Evolutionary conservation across 2,797 vertebrate species (phyloP), one percentile per base, ranked within the genome.

Genomic region (Peromyscus eremicus): DNA sequence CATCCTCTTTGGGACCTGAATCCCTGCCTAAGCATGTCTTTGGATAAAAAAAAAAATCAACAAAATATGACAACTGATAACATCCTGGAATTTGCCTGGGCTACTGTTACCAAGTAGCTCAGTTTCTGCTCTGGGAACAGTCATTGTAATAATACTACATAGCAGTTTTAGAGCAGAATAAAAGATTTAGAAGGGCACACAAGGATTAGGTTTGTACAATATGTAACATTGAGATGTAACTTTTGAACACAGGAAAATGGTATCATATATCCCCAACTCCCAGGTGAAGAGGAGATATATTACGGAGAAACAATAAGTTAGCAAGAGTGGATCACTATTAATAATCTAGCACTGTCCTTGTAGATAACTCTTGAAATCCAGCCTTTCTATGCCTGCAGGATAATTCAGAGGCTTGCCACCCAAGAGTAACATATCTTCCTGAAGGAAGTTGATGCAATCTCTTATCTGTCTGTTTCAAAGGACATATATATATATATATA

Each of bases 401-500:
- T 89, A 46, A 80, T 92, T 97, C 91, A 94, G 29, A 68, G 55
- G 70, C 64, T 55, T 79, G 80, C 21, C 43, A 66, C 92, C 3
- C 5, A 89, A 96, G 1, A 97, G 89, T 52, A 94, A 95, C 25
- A 13, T 27, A 76, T 88, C 11, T 79, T 88, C 94, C 62, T 88
- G 13, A 96, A 81, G 91, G 93, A 77, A 94, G 40, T 85, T 80
- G 62, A 92, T 79, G 96, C 79, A 62, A 92, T 73, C 89, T 97
- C 91, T 95, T 37, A 87, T 70, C 6, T 73, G 43, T 82, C 23
- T 81, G 70, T 88, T 87, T 86, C 92, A 87, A 96, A 93, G 66
- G 52, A 3, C 10, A 77, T 1, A 71, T 5, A 34, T 32, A 81
- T 0, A 66, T 9, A 91, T n/a, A n/a, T 49, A n/a, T n/a, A n/a